Evolutionary conservation across 2,797 vertebrate species (phyloP).

Genomic region (Cirrhinus molitorella): DNA sequence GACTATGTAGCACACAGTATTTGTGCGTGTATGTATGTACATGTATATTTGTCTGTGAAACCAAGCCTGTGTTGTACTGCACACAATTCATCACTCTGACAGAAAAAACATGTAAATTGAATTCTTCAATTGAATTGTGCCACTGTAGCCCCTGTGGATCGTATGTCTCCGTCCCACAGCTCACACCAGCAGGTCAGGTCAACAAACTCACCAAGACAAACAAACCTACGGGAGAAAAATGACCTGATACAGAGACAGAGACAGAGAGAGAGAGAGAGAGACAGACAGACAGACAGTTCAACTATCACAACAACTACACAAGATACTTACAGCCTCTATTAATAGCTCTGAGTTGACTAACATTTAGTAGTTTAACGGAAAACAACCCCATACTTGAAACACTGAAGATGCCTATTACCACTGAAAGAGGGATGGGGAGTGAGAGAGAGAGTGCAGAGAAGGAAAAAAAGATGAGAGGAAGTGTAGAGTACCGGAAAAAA

Average conservation of each 20-base stretch:
- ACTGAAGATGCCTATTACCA: constrained; percentile 5
- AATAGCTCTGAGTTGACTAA: constrained; percentile 29
- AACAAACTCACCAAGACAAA: neutral
- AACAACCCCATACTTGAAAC: constrained; percentile 29
- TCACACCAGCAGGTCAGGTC: constrained; percentile 26
- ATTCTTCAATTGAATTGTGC: constrained; percentile 47
- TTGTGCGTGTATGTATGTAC: neutral
- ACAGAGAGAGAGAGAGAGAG: neutral
- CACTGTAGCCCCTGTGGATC: constrained; percentile 15
- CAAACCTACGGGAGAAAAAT: constrained; percentile 27
- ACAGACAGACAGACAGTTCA: neutral
- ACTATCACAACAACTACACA: neutral
- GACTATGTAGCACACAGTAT: neutral
- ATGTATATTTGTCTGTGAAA: neutral
- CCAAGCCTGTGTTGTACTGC: constrained; percentile 28
- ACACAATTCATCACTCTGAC: constrained; percentile 37
- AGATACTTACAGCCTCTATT: constrained; percentile 3
- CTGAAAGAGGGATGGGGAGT: neutral
- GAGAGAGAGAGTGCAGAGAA: neutral
- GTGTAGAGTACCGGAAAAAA: neutral
- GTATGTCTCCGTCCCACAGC: constrained; percentile 18
- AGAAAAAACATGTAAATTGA: constrained; percentile 45
- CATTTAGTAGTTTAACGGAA: constrained; percentile 20
- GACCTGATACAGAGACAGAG: neutral
- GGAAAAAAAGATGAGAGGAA: neutral